Conservation (phyloP, 30 jellyfish, hydroid and myxozoan genomes). For the Pseudorhiza aurosa region DNA sequence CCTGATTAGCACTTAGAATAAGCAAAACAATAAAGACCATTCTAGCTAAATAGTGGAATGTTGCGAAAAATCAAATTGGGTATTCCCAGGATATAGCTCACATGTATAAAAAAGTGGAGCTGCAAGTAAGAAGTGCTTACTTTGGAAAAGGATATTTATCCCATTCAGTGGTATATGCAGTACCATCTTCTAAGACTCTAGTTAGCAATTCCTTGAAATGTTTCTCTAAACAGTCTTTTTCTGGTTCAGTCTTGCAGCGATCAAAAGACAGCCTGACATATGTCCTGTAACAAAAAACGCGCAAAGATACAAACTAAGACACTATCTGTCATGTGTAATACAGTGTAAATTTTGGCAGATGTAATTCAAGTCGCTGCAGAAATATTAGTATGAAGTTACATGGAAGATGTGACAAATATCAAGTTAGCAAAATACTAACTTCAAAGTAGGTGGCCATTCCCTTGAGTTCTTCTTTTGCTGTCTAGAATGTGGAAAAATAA, state of each 20-base stretch:
- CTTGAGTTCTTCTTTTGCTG: slow-evolving; percentile 50
- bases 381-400: too few relatives aligned
- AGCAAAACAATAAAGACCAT: too few relatives aligned
- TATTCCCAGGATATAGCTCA: too few relatives aligned
- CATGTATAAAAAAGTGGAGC: too few relatives aligned
- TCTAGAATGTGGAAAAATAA: background rate
- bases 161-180: slow-evolving; percentile 96
- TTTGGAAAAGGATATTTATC: slow-evolving; percentile 63
- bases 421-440: slow-evolving; percentile 66
- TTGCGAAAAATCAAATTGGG: too few relatives aligned
- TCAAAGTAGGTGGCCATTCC: slow-evolving; percentile 95
- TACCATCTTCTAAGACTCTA: slow-evolving; percentile 82
- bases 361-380: too few relatives aligned
- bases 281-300: slow-evolving; percentile 12
- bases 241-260: slow-evolving; percentile 62
- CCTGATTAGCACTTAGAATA: too few relatives aligned
- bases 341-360: too few relatives aligned
- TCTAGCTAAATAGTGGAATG: too few relatives aligned
- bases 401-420: too few relatives aligned
- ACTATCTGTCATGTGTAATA: background rate
- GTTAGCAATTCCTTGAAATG: slow-evolving; percentile 64
- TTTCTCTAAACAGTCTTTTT: slow-evolving; percentile 83
- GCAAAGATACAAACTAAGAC: background rate
- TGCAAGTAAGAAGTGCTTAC: too few relatives aligned
- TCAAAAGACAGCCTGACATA: slow-evolving; percentile 88